A percentile compares a stretch with the other conserved stretches of the same genome.
Conservation (phyloP, 2,888 invertebrate species). For the Atethmia centrago region DNA sequence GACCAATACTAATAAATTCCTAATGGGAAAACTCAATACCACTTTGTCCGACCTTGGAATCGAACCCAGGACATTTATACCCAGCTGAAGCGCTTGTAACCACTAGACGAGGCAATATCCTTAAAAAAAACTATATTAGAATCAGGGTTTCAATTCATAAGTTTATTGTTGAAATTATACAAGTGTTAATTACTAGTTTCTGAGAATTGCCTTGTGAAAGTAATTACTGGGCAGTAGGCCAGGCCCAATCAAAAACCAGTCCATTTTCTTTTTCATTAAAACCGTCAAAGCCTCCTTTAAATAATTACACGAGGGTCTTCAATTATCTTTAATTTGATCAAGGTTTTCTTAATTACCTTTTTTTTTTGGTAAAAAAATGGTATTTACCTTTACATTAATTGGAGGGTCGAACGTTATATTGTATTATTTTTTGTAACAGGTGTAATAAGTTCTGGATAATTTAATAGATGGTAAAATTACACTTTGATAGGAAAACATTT, state of each 20-base stretch:
- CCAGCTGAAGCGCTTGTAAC: no score
- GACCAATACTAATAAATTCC: no score
- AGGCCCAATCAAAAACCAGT: conserved; percentile 7
- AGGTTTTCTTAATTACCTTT: conserved; percentile 32
- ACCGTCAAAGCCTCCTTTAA: conserved; percentile 39
- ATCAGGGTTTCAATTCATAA: neutral
- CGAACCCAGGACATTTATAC: no score
- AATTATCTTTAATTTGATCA: conserved; percentile 59
- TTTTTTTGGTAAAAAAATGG: conserved; percentile 35
- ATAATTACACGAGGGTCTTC: conserved; percentile 58
- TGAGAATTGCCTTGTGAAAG: neutral
- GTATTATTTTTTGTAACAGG: conserved; percentile 2
- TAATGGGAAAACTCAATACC: no score
- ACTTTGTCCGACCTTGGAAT: no score
- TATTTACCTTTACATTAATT: conserved; percentile 47
- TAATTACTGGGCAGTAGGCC: neutral
- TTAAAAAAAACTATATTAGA: neutral
- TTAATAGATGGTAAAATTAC: conserved; percentile 7
- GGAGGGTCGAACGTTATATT: neutral
- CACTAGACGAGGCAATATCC: no score
- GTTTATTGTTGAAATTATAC: neutral
- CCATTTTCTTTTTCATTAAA: conserved; percentile 47
- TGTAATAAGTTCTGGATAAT: conserved; percentile 4
- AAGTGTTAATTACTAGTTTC: neutral
- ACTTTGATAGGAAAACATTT: neutral